Evolutionary conservation across 2,797 vertebrate species (phyloP).

Genomic region (Carapus acus): DNA sequence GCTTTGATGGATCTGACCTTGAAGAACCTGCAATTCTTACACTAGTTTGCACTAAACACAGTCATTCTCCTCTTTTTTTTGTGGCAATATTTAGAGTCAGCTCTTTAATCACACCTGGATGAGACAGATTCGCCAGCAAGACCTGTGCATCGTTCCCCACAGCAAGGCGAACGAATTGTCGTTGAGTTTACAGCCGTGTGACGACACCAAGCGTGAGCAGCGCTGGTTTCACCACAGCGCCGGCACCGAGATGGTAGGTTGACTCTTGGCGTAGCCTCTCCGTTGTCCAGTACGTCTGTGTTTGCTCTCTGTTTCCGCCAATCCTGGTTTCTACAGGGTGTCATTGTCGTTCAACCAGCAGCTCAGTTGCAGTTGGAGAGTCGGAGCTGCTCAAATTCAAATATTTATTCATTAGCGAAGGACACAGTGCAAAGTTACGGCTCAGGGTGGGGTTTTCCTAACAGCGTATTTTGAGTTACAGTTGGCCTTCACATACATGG

Average conservation of each 20-base stretch:
- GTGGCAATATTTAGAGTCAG: constrained; percentile 66
- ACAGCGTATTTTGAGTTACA: too few relatives aligned
- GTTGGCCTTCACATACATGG: too few relatives aligned
- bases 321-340: neutral
- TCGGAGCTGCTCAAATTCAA: too few relatives aligned
- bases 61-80: constrained; percentile 4
- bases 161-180: constrained; percentile 31
- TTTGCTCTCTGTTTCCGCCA: neutral
- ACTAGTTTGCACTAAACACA: constrained; percentile 40
- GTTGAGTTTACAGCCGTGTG: constrained; percentile 72
- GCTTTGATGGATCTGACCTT: constrained; percentile 19
- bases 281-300: constrained; percentile 10
- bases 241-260: constrained; percentile 75
- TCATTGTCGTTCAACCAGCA: neutral
- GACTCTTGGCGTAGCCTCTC: neutral
- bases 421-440: too few relatives aligned
- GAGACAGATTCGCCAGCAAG: constrained; percentile 76
- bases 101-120: constrained; percentile 93
- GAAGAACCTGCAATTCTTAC: constrained; percentile 17
- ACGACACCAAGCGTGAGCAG: constrained; percentile 60
- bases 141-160: constrained; percentile 68
- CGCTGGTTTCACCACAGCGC: constrained; percentile 80
- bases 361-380: neutral
- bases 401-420: too few relatives aligned
- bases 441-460: too few relatives aligned